Base-by-base conservation (phyloP, 2,797 vertebrate species). In the Liasis olivaceus region DNA sequence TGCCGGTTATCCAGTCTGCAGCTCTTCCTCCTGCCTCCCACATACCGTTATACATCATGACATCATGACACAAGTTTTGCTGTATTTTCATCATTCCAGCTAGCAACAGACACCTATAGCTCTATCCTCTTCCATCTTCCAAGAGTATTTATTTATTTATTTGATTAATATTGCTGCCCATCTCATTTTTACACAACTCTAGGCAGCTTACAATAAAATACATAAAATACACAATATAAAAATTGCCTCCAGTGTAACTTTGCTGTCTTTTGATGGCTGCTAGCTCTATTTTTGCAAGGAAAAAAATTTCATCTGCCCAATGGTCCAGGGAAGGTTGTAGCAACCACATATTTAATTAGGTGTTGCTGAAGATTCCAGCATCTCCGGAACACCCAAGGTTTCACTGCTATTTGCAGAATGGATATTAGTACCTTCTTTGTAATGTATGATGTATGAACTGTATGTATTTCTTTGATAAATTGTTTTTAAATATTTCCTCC, bases 401-500 rank as follows among this genome's bases (percentile, higher is more conserved):
- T 98, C 56, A 31, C 92, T 92, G 97, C 97, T 97, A 96, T 98
- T 97, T 98, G 96, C 96, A 97, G 97, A 98, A 98, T 98, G 98
- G 98, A 98, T 98, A 98, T 98, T 98, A 98, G 97, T 93, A 97
- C 90, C 97, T 98, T 98, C 98, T 98, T 98, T 98, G 98, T 98
- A 98, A 98, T 98, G 97, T 98, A 98, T 99, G 99, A 99, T 99
- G 96, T 98, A 99, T 99, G 98, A 98, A 97, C 98, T 98, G 98
- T 98, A 98, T 98, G 98, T 98, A 98, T 98, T 98, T 98, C 95
- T 94, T 98, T 99, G 98, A 99, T 98, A 98, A 99, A 98, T 99
- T 98, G 98, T 98, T 99, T 98, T 98, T 98, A 98, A 98, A 98
- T 98, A 99, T 99, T 98, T 99, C 98, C 98, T 99, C 98, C 98